Conservation (phyloP, 2,113 vertebrate species). For the Stomatorhinus ivindoensis region DNA sequence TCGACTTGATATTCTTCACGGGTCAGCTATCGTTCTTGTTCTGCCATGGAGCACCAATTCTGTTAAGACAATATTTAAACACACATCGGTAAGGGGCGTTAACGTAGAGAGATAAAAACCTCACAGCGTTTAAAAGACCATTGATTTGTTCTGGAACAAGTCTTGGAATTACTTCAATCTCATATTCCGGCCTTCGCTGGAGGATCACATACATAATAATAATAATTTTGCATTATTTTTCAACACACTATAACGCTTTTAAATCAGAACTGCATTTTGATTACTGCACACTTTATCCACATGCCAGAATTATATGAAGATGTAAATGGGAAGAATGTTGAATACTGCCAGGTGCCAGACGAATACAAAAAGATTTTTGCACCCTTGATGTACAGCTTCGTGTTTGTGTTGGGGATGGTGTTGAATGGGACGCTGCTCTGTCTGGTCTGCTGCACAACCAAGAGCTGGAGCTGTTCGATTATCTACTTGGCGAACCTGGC, state of each 20-base stretch:
- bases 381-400: slow-evolving; percentile 42
- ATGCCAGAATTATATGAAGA: not conserved
- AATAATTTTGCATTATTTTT: not conserved
- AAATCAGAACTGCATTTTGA: not conserved
- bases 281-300: not conserved
- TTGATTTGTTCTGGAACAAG: not conserved
- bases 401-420: slow-evolving; percentile 46
- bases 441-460: slow-evolving; percentile 30
- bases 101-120: not conserved
- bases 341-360: slow-evolving; percentile 36
- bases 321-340: slow-evolving; percentile 31
- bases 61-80: slow-evolving; percentile 1
- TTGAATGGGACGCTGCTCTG: slow-evolving; percentile 44
- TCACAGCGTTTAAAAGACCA: not conserved
- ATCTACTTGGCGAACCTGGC: slow-evolving; percentile 53
- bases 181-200: not conserved
- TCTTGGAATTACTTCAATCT: not conserved
- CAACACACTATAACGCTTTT: not conserved
- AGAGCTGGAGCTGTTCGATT: slow-evolving; percentile 40
- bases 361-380: slow-evolving; percentile 46
- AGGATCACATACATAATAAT: not conserved
- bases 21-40: not conserved
- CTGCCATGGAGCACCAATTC: not conserved
- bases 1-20: not conserved
- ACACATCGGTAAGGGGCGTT: not conserved